Evolutionary conservation across 1,140 invertebrate genomes (phyloP), one percentile per base, ranked within the genome.

Genomic region (Wiebesia pumilae): DNA sequence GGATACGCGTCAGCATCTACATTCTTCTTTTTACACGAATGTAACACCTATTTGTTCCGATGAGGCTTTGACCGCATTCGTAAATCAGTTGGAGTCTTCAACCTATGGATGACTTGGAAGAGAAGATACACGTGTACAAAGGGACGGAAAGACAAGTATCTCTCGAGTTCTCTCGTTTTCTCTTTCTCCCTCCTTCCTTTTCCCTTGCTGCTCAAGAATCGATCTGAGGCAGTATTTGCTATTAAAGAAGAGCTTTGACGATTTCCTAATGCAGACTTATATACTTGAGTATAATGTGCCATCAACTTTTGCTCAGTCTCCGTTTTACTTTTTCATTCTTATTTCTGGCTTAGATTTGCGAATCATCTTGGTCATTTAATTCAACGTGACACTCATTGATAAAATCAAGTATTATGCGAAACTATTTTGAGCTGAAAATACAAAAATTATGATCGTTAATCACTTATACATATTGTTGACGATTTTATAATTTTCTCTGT

Each of bases 31-130:
- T 40, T 40, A 35, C 47, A 54, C 0, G 75, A 47, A 77, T 77
- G 51, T 47, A 77, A 47, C 43, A 51, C 12, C 77, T 21, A 54
- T 65, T 62, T 47, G 47, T 78, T 77, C 78, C 51, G 54, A 78
- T 67, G 83, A 84, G 79, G 62, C 43, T 87, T 78, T 82, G 88
- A 78, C 83, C 88, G 88, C 83, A 87, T 89, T 89, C 88, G 87
- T 87, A 82, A 88, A 80, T 77, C 81, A 78, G 62, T 14, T 69
- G 62, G 33, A 65, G 81, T 67, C 75, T 73, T 73, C 47, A 47
- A 73, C 4, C 21, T 10, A 73, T 10, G 69, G 10, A 21, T 24
- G 40, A 35, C 24, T 3, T 40, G 69, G n/a, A 51, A 35, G 47
- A 47, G 19, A 67, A 51, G 16, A 40, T 19, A 33, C 19, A 47